Conservation (phyloP, 2,113 vertebrate genomes). For the Nesogale talazaci region DNA sequence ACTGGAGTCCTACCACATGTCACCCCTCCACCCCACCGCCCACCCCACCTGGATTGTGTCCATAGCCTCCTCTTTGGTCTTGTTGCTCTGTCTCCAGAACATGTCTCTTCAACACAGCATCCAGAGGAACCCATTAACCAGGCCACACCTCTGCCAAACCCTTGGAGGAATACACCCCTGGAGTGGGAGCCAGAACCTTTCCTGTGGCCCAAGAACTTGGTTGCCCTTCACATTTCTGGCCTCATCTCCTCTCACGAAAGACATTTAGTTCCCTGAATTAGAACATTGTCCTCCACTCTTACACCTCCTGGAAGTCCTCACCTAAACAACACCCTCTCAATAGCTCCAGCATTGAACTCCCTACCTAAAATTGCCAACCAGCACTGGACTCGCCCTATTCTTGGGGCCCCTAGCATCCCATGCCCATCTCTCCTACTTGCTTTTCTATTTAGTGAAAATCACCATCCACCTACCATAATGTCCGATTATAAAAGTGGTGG, state of each 20-base stretch:
- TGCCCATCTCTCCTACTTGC: background rate
- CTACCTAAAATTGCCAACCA: background rate
- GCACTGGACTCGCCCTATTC: too few relatives aligned
- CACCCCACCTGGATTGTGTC: background rate
- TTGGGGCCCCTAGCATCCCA: background rate
- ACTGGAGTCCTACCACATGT: background rate
- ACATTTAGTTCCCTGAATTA: background rate
- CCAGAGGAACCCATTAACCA: too few relatives aligned
- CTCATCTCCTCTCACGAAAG: background rate
- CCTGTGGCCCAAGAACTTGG: fast-evolving
- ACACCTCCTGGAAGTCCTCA: background rate
- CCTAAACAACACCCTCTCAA: background rate
- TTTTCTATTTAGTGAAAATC: too few relatives aligned
- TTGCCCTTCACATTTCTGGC: background rate
- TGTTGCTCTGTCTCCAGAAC: background rate
- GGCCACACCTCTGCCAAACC: background rate
- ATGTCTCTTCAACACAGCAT: background rate
- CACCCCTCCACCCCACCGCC: too few relatives aligned
- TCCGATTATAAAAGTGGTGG: fast-evolving
- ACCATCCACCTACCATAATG: fast-evolving
- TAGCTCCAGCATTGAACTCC: background rate
- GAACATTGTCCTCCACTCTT: too few relatives aligned
- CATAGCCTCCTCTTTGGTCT: fast-evolving
- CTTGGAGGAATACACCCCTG: background rate
- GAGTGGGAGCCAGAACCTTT: background rate